These are phyloP conservation scores for Lymantria monacha DNA, from an alignment of 2,888 invertebrate species.

Conservation along the genomic window DNA sequence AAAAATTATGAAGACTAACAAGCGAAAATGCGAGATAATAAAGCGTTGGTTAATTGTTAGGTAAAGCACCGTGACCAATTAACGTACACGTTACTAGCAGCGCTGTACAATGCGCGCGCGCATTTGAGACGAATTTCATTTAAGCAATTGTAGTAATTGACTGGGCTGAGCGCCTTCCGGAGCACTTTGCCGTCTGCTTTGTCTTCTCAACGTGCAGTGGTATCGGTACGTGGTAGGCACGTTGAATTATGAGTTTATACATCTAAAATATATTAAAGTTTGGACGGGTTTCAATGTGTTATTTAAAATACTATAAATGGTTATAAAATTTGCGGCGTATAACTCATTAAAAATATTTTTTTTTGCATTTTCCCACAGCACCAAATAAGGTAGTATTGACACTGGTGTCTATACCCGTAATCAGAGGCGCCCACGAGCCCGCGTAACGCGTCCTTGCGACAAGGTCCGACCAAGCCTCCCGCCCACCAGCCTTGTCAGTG, in stretches of 20 bases:
- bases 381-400: conserved; percentile 66
- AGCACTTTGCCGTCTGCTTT: conserved; percentile 49
- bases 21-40: conserved; percentile 47
- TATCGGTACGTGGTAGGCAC: conserved; percentile 32
- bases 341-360: conserved; percentile 21
- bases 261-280: conserved; percentile 2
- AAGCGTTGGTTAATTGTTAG: conserved; percentile 63
- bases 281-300: neutral
- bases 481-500: conserved; percentile 48
- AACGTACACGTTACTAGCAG: conserved; percentile 51
- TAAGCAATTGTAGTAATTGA: conserved; percentile 80
- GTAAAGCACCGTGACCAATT: conserved; percentile 80
- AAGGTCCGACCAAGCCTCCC: conserved; percentile 71
- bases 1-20: conserved; percentile 35
- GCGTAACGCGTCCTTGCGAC: conserved; percentile 67
- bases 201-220: conserved; percentile 50
- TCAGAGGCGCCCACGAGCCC: conserved; percentile 56
- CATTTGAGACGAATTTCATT: conserved; percentile 76
- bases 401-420: conserved; percentile 40
- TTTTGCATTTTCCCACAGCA: conserved; percentile 27
- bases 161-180: conserved; percentile 69
- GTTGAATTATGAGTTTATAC: conserved; percentile 11
- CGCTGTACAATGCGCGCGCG: conserved; percentile 50
- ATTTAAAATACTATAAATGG: conserved; percentile 28
- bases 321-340: conserved; percentile 16